Conservation (phyloP, 2,113 vertebrate species). For the Panthera tigris region DNA sequence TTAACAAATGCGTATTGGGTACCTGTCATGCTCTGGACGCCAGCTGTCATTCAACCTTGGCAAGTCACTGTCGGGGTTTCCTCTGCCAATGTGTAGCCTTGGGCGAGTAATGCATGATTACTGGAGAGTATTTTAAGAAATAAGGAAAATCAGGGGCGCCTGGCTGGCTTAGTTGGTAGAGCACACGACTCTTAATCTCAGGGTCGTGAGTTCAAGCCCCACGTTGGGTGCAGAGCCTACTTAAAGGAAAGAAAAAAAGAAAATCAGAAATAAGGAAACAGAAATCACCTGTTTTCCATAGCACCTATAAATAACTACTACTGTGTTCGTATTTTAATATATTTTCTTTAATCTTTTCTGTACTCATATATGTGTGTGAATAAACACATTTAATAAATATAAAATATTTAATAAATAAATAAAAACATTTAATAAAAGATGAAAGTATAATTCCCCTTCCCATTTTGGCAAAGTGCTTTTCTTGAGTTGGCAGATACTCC, state of each 20-base stretch:
- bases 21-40: neutral
- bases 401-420: no score
- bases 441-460: neutral
- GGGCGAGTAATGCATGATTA: neutral
- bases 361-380: neutral
- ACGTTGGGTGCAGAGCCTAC: no score
- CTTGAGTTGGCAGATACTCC: neutral
- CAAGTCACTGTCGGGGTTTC: neutral
- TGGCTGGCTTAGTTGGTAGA: no score
- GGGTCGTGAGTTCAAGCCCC: no score
- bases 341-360: neutral
- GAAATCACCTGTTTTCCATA: neutral
- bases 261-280: neutral
- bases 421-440: neutral
- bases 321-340: neutral
- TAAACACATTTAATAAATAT: no score
- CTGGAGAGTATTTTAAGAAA: neutral
- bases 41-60: neutral
- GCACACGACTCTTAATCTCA: no score
- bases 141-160: neutral
- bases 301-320: neutral
- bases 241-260: neutral
- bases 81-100: neutral
- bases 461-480: neutral
- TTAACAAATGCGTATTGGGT: neutral